Evolutionary conservation across 53 echinoderm and acorn worm species (phyloP).

Genomic region (Apostichopus leukothele): DNA sequence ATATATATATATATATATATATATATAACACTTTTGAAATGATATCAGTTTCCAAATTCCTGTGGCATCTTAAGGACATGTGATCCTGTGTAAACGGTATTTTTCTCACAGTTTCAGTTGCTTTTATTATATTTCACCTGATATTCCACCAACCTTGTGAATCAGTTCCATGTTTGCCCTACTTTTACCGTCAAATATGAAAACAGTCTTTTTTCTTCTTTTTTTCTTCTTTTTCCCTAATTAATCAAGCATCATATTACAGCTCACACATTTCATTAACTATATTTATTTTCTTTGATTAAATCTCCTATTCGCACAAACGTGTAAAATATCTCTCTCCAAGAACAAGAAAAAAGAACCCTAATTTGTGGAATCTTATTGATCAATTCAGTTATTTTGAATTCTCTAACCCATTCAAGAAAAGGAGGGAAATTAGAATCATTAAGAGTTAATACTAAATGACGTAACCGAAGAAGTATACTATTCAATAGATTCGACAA

Average conservation of each 20-base stretch:
- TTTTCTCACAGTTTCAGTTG: background rate
- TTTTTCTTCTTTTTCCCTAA: background rate
- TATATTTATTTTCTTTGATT: background rate
- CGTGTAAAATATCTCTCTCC: no score
- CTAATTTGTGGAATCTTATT: no score
- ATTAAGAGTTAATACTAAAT: background rate
- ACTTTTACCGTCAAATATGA: background rate
- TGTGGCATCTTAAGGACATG: background rate
- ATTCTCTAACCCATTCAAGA: background rate
- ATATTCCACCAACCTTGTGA: background rate
- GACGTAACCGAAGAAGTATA: background rate
- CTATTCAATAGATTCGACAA: background rate
- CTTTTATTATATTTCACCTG: background rate
- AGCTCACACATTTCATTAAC: background rate
- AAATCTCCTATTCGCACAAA: no score
- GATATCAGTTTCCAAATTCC: no score
- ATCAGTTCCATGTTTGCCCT: background rate
- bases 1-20: no score
- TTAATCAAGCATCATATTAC: background rate
- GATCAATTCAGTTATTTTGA: background rate
- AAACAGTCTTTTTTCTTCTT: background rate
- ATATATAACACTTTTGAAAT: no score
- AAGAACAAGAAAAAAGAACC: no score
- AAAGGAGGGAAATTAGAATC: no score
- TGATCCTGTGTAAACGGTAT: background rate